Conservation (phyloP, 1,140 invertebrate species). For the Drosophila suzukii region DNA sequence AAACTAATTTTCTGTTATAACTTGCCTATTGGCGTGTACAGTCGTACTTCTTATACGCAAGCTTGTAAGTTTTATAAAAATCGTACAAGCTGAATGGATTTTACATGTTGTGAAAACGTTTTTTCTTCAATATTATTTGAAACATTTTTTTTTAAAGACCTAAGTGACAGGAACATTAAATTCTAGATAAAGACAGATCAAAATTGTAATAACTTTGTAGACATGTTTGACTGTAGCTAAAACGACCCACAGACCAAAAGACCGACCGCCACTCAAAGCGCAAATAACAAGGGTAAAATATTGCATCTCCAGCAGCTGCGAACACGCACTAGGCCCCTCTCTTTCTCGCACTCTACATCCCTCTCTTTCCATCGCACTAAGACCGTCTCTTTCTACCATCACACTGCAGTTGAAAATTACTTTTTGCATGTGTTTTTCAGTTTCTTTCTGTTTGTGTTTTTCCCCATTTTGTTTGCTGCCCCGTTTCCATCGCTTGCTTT, state of each 20-base stretch:
- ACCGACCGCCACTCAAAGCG: conserved; percentile 5
- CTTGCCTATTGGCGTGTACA: neutral
- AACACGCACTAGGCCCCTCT: neutral
- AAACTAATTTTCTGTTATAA: neutral
- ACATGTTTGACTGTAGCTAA: neutral
- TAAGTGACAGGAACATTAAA: neutral
- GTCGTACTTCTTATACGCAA: neutral
- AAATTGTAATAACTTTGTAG: neutral
- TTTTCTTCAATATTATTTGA: neutral
- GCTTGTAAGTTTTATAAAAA: neutral
- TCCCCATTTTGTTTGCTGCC: conserved; percentile 1
- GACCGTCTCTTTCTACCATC: neutral
- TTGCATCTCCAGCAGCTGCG: conserved; percentile 10
- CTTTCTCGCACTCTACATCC: neutral
- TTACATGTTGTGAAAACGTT: neutral
- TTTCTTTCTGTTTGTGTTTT: neutral
- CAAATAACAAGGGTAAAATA: conserved; percentile 14
- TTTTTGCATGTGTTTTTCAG: conserved; percentile 1
- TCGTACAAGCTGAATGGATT: neutral
- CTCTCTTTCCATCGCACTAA: neutral
- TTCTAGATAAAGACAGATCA: too few species aligned
- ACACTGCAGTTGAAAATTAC: conserved; percentile 10
- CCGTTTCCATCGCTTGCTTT: conserved; percentile 1
- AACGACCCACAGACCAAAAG: neutral
- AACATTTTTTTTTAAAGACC: neutral